These are phyloP conservation scores for Xenopus petersii DNA, from an alignment of 2,797 vertebrate genomes.

Conservation along the genomic window DNA sequence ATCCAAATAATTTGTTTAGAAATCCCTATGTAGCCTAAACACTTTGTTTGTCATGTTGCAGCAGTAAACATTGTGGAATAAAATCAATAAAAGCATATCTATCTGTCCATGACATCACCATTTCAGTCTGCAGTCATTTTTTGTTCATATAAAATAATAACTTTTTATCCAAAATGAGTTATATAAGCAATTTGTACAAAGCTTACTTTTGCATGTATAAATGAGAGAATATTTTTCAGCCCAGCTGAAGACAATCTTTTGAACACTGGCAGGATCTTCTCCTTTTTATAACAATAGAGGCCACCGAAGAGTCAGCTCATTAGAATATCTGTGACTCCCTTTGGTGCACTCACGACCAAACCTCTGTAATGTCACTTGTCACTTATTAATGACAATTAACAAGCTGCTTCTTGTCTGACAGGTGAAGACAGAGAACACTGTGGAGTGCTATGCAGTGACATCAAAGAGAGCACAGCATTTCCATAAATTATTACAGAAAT, in stretches of 20 bases:
- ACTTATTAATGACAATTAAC: slow-evolving; percentile 87
- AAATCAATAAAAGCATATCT: too few relatives aligned
- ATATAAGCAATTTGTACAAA: too few relatives aligned
- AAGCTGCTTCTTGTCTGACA: slow-evolving; percentile 78
- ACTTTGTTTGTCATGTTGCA: too few relatives aligned
- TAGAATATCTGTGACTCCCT: slow-evolving; percentile 80
- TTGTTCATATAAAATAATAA: too few relatives aligned
- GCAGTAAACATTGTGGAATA: too few relatives aligned
- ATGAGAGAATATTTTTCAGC: slow-evolving; percentile 55
- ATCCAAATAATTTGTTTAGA: too few relatives aligned
- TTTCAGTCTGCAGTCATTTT: too few relatives aligned
- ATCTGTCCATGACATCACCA: too few relatives aligned
- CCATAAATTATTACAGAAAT: slow-evolving; percentile 76
- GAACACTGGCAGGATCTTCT: slow-evolving; percentile 53
- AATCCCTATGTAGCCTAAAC: too few relatives aligned
- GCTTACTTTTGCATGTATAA: too few relatives aligned
- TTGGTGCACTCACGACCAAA: slow-evolving; percentile 77
- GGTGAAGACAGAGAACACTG: slow-evolving; percentile 76
- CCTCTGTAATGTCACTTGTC: slow-evolving; percentile 80
- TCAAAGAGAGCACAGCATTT: slow-evolving; percentile 73
- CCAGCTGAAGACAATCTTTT: slow-evolving; percentile 73
- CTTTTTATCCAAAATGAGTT: too few relatives aligned
- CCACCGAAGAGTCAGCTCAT: slow-evolving; percentile 79
- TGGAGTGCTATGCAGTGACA: slow-evolving; percentile 71
- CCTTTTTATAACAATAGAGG: slow-evolving; percentile 80